Evolutionary conservation across 2,113 vertebrate genomes (phyloP), one percentile per base, ranked within the genome.

Genomic region (Rhea pennata): DNA sequence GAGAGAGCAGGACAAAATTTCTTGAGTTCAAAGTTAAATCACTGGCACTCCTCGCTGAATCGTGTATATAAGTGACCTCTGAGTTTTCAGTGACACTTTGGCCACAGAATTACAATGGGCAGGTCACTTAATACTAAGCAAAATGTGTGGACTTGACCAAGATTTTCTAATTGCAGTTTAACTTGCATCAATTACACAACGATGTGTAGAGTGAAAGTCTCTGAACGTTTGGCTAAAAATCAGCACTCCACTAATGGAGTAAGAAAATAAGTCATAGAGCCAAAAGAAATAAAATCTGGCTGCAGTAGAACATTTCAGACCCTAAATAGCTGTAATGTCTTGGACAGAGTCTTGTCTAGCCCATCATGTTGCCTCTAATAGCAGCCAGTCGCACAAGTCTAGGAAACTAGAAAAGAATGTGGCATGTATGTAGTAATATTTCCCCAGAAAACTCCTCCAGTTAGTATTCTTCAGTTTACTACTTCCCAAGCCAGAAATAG

Each of bases 21-120:
- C 87, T 91, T 65, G 70, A 39, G 66, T 89, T 76, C 73, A 29
- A 93, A 93, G 84, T 42, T 64, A 46, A 59, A 67, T 82, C 29
- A 64, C 23, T 42, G 33, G 8, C 29, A 67, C 22, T 87, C 13
- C 14, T 64, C 22, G 2, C 36, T 82, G 77, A 78, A 74, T 50
- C 5, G 64, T 93, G 44, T 27, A 39, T 74, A 6, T 59, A 26
- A 61, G 10, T 44, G 9, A 65, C 19, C n/a, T 64, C 24, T 50
- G 58, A 61, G 27, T 29, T 87, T 94, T 88, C 56, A 62, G 29
- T 33, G 22, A 78, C 13, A 39, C 72, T 88, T 90, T 51, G 31
- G 48, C 46, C 73, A 64, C 19, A 42, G 26, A 81, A 29, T 72
- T 91, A n/a, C 67, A 27, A 36, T 11, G 20, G 17, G 16, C 39